Conservation (phyloP, 2,888 invertebrate species). For the Escarpia spicata region DNA sequence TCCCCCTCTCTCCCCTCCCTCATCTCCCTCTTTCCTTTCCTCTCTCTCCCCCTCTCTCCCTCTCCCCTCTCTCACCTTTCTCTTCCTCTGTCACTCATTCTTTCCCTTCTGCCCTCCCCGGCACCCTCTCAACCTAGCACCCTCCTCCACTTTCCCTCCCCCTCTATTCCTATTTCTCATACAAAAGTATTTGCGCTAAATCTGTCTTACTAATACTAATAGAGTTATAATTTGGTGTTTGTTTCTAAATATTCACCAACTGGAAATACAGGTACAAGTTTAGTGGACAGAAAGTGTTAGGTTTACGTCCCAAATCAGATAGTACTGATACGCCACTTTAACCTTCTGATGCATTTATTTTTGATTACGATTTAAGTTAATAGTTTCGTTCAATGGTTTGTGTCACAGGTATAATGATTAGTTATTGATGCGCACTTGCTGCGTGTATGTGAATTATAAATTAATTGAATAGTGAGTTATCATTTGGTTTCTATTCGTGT, state of each 20-base stretch:
- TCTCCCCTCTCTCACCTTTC: too few species aligned
- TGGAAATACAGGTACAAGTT: not conserved
- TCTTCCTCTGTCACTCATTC: too few species aligned
- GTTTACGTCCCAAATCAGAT: not conserved
- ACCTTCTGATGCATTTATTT: not conserved
- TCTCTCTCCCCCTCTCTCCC: too few species aligned
- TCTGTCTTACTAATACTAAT: not conserved
- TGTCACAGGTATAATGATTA: not conserved
- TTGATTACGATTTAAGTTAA: not conserved
- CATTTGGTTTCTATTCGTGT: not conserved
- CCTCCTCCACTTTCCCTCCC: too few species aligned
- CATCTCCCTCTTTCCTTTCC: too few species aligned
- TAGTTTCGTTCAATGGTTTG: not conserved
- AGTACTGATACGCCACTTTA: not conserved
- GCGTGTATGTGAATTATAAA: not conserved
- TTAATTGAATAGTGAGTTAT: not conserved
- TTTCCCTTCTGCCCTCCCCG: too few species aligned
- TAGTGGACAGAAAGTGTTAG: not conserved
- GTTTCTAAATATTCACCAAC: not conserved
- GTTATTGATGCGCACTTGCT: not conserved
- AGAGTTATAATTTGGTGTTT: not conserved
- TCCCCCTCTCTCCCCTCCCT: too few species aligned
- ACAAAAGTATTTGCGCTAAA: too few species aligned
- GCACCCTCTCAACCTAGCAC: too few species aligned
- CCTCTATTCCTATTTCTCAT: too few species aligned